phyloP scores from a whole-genome alignment of 2,113 vertebrate genomes.

The Dermatemys mawii region DNA sequence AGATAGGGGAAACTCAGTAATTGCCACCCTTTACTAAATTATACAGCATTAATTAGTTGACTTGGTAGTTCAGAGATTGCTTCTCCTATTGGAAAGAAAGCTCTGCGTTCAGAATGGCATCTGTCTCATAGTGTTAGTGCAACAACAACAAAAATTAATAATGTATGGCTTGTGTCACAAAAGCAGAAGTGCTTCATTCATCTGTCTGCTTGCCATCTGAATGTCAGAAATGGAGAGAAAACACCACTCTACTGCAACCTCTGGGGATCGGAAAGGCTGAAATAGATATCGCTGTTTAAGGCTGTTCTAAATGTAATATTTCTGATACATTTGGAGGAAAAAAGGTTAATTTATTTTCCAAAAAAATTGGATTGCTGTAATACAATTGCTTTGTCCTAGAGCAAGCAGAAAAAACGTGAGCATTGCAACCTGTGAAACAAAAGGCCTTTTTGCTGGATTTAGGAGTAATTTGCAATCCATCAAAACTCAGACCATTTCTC shows the following conservation, averaged over 20 bases:
- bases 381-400: not conserved
- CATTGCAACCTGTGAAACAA: not conserved
- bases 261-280: slow-evolving; percentile 1
- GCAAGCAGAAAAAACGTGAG: not conserved
- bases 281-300: slow-evolving; percentile 33
- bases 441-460: not conserved
- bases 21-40: slow-evolving; percentile 70
- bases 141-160: slow-evolving; percentile 67
- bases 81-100: slow-evolving; percentile 37
- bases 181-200: slow-evolving; percentile 48
- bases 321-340: slow-evolving; percentile 9
- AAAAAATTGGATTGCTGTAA: slow-evolving; percentile 17
- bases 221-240: slow-evolving; percentile 40
- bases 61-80: slow-evolving; percentile 33
- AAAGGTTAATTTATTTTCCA: slow-evolving; percentile 28
- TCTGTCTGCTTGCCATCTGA: slow-evolving; percentile 45
- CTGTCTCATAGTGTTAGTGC: slow-evolving; percentile 52
- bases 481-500: not conserved
- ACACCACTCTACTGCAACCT: slow-evolving; percentile 16
- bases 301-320: slow-evolving; percentile 22
- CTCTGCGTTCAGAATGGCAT: slow-evolving; percentile 55
- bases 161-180: slow-evolving; percentile 56
- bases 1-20: slow-evolving; percentile 42
- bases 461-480: not conserved
- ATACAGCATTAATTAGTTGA: slow-evolving; percentile 70